phyloP scores from a whole-genome alignment of 1,140 invertebrate genomes.

The Panagrolaimus sp. region DNA sequence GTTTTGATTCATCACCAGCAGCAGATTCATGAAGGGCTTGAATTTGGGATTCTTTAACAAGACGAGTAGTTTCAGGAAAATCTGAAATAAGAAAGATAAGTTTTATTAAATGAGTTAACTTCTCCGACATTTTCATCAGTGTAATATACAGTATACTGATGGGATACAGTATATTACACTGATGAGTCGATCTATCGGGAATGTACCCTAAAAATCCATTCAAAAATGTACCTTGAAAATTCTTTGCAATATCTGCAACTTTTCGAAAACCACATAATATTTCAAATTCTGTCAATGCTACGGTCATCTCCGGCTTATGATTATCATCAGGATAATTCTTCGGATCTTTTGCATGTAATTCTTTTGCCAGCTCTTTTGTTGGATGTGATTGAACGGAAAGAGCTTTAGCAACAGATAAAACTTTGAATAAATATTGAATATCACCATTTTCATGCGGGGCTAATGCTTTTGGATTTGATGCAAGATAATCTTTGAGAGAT shows the following conservation, averaged over 20 bases:
- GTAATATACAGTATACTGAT: too few relatives aligned
- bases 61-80: slow-evolving; percentile 67
- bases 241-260: slow-evolving; percentile 63
- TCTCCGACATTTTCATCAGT: too few relatives aligned
- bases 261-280: slow-evolving; percentile 81
- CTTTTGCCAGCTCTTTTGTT: slow-evolving; percentile 72
- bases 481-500: slow-evolving; percentile 68
- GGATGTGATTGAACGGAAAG: slow-evolving; percentile 88
- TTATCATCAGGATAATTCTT: slow-evolving; percentile 91
- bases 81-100: too few relatives aligned
- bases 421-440: slow-evolving; percentile 89
- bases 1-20: slow-evolving; percentile 77
- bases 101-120: too few relatives aligned
- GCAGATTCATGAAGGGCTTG: slow-evolving; percentile 77
- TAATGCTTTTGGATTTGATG: slow-evolving; percentile 67
- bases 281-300: slow-evolving; percentile 87
- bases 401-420: slow-evolving; percentile 82
- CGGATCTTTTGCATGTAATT: slow-evolving; percentile 72
- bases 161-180: too few relatives aligned
- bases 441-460: slow-evolving; percentile 64
- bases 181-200: too few relatives aligned
- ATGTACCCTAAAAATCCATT: too few relatives aligned
- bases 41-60: slow-evolving; percentile 94
- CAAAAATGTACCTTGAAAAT: slow-evolving; percentile 70
- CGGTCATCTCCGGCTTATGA: slow-evolving; percentile 94